These are phyloP conservation scores for Vulpes vulpes DNA, from an alignment of 2,113 vertebrate species.

Conservation along the genomic window DNA sequence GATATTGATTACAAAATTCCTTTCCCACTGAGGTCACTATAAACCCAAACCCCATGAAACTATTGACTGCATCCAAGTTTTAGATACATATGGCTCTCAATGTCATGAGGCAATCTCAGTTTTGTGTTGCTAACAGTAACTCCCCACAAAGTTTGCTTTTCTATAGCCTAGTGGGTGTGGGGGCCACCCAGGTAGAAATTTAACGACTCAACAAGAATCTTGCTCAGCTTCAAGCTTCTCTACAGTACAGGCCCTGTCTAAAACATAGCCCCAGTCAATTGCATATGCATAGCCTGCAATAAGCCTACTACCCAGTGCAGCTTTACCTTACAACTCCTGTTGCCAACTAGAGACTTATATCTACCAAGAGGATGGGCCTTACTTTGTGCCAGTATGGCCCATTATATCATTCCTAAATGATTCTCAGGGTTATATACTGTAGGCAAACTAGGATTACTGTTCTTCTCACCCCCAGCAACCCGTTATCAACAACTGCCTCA, in stretches of 20 bases:
- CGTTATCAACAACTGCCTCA: too few relatives aligned
- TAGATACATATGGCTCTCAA: neutral
- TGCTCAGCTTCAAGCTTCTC: neutral
- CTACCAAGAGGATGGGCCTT: too few relatives aligned
- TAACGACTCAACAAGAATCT: neutral
- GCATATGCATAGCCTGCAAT: too few relatives aligned
- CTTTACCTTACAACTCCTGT: too few relatives aligned
- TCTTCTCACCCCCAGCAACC: too few relatives aligned
- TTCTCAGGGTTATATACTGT: too few relatives aligned
- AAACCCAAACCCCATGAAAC: neutral
- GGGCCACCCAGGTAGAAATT: neutral
- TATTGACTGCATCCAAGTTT: neutral
- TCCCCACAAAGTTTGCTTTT: neutral
- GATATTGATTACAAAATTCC: neutral
- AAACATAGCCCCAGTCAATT: neutral
- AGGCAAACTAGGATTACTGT: too few relatives aligned
- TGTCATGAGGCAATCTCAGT: neutral
- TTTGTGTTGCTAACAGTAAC: neutral
- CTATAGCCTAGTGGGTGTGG: neutral
- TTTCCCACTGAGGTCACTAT: neutral
- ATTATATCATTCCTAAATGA: too few relatives aligned
- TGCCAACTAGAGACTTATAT: too few relatives aligned
- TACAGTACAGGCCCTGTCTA: neutral
- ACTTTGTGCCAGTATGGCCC: too few relatives aligned
- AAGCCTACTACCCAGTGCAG: too few relatives aligned